Conservation (phyloP, 2,888 invertebrate species). For the Melieria picta region DNA sequence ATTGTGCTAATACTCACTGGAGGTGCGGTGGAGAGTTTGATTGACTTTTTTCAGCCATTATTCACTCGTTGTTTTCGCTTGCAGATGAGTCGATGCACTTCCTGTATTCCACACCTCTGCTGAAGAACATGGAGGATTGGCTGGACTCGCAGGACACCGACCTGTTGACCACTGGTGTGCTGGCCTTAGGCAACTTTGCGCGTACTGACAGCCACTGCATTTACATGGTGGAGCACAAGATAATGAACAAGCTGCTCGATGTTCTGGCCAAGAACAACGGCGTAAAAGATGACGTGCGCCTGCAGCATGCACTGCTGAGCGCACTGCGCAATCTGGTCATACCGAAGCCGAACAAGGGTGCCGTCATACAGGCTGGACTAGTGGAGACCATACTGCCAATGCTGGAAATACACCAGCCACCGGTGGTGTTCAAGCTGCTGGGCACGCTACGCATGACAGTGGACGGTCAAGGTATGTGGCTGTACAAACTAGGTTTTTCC, state of each 20-base stretch:
- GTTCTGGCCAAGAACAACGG: slow-evolving; percentile 70
- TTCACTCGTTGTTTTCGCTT: slow-evolving; percentile 20
- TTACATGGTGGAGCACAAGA: slow-evolving; percentile 81
- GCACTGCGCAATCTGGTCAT: slow-evolving; percentile 82
- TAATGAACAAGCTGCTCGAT: slow-evolving; percentile 76
- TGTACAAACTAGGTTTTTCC: not conserved
- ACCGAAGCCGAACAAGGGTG: slow-evolving; percentile 78
- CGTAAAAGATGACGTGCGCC: slow-evolving; percentile 71
- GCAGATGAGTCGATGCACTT: slow-evolving; percentile 87
- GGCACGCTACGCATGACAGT: slow-evolving; percentile 88
- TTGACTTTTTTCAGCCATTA: not conserved
- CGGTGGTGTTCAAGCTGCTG: slow-evolving; percentile 86
- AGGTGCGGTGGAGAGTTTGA: slow-evolving; percentile 69
- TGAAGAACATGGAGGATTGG: slow-evolving; percentile 79
- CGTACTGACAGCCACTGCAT: slow-evolving; percentile 86
- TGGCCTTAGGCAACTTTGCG: slow-evolving; percentile 91
- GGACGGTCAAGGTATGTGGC: slow-evolving; percentile 73
- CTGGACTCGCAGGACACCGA: slow-evolving; percentile 78
- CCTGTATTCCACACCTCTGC: slow-evolving; percentile 80
- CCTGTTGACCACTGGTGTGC: slow-evolving; percentile 82
- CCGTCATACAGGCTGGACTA: slow-evolving; percentile 77
- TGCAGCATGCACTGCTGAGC: slow-evolving; percentile 69
- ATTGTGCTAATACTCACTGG: slow-evolving; percentile 86
- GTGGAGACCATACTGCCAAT: slow-evolving; percentile 79
- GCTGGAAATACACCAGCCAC: slow-evolving; percentile 75